These are phyloP conservation scores for Archips crataeganus DNA, from an alignment of 2,888 invertebrate genomes.

Conservation along the genomic window DNA sequence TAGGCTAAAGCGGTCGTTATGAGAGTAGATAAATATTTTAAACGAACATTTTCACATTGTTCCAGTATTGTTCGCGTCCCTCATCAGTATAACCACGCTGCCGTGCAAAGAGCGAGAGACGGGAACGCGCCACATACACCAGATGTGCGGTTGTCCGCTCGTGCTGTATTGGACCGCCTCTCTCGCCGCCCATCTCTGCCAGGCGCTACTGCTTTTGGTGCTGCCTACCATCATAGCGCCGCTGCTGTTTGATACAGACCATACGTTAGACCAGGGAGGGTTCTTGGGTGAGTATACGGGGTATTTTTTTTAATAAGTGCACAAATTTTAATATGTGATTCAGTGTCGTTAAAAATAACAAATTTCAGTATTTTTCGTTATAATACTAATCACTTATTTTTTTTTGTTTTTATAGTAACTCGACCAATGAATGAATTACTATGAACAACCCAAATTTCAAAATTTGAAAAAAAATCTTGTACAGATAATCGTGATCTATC, in stretches of 20 bases:
- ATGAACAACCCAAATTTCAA: too few relatives aligned
- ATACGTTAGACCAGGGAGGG: slow-evolving; percentile 54
- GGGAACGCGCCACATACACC: slow-evolving; percentile 86
- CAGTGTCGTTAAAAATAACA: too few relatives aligned
- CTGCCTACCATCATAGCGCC: slow-evolving; percentile 52
- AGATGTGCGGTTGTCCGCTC: slow-evolving; percentile 85
- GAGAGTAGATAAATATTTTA: too few relatives aligned
- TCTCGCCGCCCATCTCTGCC: slow-evolving; percentile 83
- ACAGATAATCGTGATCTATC: too few relatives aligned
- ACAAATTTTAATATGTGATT: too few relatives aligned
- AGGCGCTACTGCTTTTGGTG: slow-evolving; percentile 56
- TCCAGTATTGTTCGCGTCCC: slow-evolving; percentile 58
- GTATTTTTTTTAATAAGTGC: too few relatives aligned
- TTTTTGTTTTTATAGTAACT: too few relatives aligned
- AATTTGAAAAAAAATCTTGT: too few relatives aligned
- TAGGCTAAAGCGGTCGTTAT: too few relatives aligned
- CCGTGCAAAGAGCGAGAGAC: slow-evolving; percentile 85
- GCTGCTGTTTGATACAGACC: slow-evolving; percentile 52
- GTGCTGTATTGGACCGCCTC: slow-evolving; percentile 83
- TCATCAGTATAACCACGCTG: slow-evolving; percentile 81
- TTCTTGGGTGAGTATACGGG: slow-evolving; percentile 62
- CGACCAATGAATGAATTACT: too few relatives aligned
- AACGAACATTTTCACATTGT: not conserved
- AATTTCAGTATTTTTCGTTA: too few relatives aligned
- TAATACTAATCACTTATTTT: too few relatives aligned